Evolutionary conservation across 2,888 invertebrate species (phyloP).

Genomic region (Aricia artaxerxes): DNA sequence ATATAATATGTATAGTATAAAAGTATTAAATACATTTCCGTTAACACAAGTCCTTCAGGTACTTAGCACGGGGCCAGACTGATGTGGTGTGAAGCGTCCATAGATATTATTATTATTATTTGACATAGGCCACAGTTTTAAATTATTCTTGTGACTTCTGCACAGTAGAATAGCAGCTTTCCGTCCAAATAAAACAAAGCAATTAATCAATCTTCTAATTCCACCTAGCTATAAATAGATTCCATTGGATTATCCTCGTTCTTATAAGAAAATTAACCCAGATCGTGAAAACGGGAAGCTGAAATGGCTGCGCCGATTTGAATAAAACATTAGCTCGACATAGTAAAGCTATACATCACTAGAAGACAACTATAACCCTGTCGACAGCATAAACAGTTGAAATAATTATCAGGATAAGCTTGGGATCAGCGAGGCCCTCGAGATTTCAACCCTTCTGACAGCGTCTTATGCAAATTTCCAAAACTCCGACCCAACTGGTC

Average conservation of each 20-base stretch:
- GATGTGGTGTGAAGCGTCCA: no score
- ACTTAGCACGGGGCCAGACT: no score
- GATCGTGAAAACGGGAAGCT: conserved; percentile 3
- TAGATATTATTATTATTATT: no score
- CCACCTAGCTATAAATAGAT: background rate
- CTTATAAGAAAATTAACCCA: conserved; percentile 9
- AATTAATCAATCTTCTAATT: background rate
- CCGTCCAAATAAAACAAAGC: background rate
- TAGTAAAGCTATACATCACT: conserved; percentile 57
- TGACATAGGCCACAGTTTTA: no score
- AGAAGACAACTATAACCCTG: conserved; percentile 74
- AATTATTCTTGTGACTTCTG: no score
- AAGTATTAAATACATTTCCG: no score
- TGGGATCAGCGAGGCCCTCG: conserved; percentile 75
- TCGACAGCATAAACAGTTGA: conserved; percentile 80
- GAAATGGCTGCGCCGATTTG: conserved; percentile 13
- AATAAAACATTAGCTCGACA: conserved; percentile 53
- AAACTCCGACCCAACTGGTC: conserved; percentile 55
- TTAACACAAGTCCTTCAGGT: no score
- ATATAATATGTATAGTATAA: no score
- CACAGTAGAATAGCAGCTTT: background rate
- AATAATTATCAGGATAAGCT: conserved; percentile 80
- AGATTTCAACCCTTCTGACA: conserved; percentile 78
- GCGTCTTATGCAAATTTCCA: conserved; percentile 78
- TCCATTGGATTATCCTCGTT: background rate